These are phyloP conservation scores for Hassar affinis DNA, from an alignment of 2,113 vertebrate species.

Conservation along the genomic window DNA sequence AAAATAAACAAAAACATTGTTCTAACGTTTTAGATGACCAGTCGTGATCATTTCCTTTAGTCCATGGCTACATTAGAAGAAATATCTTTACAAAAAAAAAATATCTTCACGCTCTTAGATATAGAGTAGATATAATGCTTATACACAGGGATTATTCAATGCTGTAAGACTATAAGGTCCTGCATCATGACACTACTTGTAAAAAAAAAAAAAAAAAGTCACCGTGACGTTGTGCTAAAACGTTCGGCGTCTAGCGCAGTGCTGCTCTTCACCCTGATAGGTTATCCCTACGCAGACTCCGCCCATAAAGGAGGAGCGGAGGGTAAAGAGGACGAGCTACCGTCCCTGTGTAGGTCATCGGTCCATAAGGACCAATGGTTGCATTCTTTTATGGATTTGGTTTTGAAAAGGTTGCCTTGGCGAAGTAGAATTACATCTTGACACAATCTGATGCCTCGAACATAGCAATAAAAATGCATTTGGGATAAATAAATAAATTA, in stretches of 20 bases:
- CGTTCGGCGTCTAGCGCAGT: conserved; percentile 37
- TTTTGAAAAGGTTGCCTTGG: conserved; percentile 64
- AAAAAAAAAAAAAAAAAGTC: conserved; percentile 2
- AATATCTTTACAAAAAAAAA: background rate
- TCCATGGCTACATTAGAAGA: conserved; percentile 14
- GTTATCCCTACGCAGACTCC: conserved; percentile 35
- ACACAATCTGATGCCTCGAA: conserved; percentile 52
- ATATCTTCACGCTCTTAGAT: background rate
- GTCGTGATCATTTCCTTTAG: conserved; percentile 14
- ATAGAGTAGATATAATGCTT: background rate
- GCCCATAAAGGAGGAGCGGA: conserved; percentile 29
- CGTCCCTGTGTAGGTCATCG: conserved; percentile 44
- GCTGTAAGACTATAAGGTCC: conserved; percentile 5
- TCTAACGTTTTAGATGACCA: background rate
- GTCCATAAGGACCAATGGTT: conserved; percentile 53
- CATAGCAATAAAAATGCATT: conserved; percentile 47
- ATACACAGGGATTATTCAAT: background rate
- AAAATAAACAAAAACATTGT: background rate
- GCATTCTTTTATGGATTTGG: conserved; percentile 68
- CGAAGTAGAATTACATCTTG: conserved; percentile 43
- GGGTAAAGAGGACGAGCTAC: conserved; percentile 33
- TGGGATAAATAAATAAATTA: conserved; percentile 47
- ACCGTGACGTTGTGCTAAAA: conserved; percentile 21
- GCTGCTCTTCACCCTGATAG: conserved; percentile 56
- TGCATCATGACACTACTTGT: conserved; percentile 6